Percentiles rank a stretch among this genome's conserved stretches.
These are phyloP conservation scores for Karalla daura DNA, from an alignment of 2,797 vertebrate genomes.

Conservation along the genomic window DNA sequence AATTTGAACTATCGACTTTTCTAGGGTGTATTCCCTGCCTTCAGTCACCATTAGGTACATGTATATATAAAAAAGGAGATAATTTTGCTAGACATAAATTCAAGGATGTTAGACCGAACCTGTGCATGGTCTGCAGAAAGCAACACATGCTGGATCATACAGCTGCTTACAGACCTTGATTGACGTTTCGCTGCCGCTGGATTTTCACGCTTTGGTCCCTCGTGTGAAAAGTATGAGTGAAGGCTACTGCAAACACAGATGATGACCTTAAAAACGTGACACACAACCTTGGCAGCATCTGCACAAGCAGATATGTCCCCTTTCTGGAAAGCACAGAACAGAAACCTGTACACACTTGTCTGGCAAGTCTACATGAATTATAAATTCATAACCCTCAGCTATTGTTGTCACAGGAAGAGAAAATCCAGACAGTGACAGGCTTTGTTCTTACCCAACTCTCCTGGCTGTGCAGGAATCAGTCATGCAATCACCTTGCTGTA, in stretches of 20 bases:
- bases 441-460: background rate
- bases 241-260: background rate
- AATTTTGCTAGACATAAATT: too few species aligned
- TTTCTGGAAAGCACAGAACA: slow-evolving; percentile 5
- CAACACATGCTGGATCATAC: slow-evolving; percentile 6
- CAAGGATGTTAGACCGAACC: too few species aligned
- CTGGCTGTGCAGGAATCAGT: background rate
- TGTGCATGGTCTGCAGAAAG: background rate
- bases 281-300: background rate
- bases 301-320: background rate
- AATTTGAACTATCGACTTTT: too few species aligned
- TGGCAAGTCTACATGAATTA: background rate
- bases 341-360: background rate
- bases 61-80: too few species aligned
- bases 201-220: background rate
- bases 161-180: background rate
- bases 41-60: too few species aligned
- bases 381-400: background rate
- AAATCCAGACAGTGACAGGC: background rate
- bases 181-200: background rate
- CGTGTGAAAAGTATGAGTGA: background rate
- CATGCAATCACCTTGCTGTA: background rate
- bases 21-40: too few species aligned
- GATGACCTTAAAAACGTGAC: slow-evolving; percentile 10
- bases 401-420: background rate